A percentile compares a stretch with the other conserved stretches of the same genome.
phyloP scores from a whole-genome alignment of 1,140 invertebrate species.

The Pinna nobilis region DNA sequence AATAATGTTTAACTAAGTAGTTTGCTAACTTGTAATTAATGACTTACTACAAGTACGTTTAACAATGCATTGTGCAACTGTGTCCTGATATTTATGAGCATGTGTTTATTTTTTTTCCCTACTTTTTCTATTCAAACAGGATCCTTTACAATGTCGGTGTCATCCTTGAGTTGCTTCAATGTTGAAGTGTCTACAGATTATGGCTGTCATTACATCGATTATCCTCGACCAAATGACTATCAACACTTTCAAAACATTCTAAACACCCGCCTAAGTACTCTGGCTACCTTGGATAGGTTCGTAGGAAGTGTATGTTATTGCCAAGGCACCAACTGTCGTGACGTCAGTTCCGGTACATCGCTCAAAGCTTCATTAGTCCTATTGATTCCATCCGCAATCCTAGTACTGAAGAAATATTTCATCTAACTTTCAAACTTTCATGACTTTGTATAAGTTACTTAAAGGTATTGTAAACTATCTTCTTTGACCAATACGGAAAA shows the following conservation, averaged over 20 bases:
- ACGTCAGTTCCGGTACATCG: not conserved
- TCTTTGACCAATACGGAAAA: too few relatives aligned
- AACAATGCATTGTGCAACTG: too few relatives aligned
- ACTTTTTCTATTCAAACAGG: not conserved
- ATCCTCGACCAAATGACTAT: not conserved
- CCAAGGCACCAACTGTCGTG: not conserved
- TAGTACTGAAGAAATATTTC: too few relatives aligned
- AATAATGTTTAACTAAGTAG: too few relatives aligned
- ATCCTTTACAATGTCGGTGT: not conserved
- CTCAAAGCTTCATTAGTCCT: not conserved
- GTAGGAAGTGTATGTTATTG: slow-evolving; percentile 11
- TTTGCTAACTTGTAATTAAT: too few relatives aligned
- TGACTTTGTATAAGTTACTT: too few relatives aligned
- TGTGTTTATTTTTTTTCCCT: not conserved
- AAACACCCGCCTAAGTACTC: not conserved
- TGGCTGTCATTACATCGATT: not conserved
- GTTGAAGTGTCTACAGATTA: slow-evolving; percentile 2
- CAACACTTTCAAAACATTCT: not conserved
- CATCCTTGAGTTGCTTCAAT: slow-evolving; percentile 5
- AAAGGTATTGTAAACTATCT: too few relatives aligned
- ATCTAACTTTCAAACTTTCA: too few relatives aligned
- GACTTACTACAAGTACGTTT: too few relatives aligned
- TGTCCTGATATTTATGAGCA: too few relatives aligned
- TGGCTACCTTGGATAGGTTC: not conserved
- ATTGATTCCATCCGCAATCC: too few relatives aligned